Base-by-base conservation (phyloP, 2,113 vertebrate genomes). In the Deroptyus accipitrinus region DNA sequence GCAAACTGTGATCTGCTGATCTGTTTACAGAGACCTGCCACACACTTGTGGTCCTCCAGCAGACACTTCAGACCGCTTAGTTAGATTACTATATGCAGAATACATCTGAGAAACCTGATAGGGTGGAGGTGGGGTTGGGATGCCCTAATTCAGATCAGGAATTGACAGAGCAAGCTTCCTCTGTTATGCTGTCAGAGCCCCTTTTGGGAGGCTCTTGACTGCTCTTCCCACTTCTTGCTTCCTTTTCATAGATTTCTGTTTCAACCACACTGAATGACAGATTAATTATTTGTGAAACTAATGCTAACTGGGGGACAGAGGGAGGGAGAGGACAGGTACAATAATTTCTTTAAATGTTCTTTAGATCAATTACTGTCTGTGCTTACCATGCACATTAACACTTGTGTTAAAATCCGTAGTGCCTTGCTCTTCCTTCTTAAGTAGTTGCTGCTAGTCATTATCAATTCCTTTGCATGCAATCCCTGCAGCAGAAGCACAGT, bases 401-500 rank as follows among this genome's bases (percentile, higher is more conserved):
- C 14, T 14, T 25, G 30, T 39, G 51, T 64, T 88, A 74, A 90
- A 86, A 83, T 74, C 76, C n/a, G 18, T 18, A 12, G 27, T 77
- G 63, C 75, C 82, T 90, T 59, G 30, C 44, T 94, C 62, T 92
- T 86, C 57, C n/a, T 49, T 92, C 94, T 86, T 57, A 75, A 73
- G 73, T 63, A 16, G 69, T 94, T 92, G 73, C 37, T 89, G 69
- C 80, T 80, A 52, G 80, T 82, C 49, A 10, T 76, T 91, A 66
- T 23, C 80, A 76, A 30, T 73, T 91, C 73, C 52, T 91, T 79
- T 76, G 81, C 77, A 35, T 15, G 27, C 86, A 89, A 63, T 72
- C 70, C 64, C 44, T 73, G n/a, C 39, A 88, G 77, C 80, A 96
- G 92, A 57, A 86, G 48, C 3, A 0, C 1, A 2, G 48, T 85